Evolutionary conservation across 2,888 invertebrate genomes (phyloP).

Genomic region (Stegophylla sp.): DNA sequence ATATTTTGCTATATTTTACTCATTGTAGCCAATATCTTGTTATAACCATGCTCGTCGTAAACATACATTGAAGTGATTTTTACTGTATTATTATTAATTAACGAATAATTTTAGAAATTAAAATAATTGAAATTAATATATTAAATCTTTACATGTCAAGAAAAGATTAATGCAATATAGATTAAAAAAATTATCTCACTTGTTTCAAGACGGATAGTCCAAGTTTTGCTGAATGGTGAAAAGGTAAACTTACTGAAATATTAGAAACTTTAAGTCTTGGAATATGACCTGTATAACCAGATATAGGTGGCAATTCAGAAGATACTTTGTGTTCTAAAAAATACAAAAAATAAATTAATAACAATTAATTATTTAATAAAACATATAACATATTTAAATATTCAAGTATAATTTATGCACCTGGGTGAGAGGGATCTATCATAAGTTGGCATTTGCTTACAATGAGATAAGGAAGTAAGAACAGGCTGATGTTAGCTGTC

Average conservation of each 20-base stretch:
- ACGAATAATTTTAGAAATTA: not conserved
- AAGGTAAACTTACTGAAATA: slow-evolving; percentile 74
- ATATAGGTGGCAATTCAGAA: slow-evolving; percentile 75
- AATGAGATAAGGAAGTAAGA: no score
- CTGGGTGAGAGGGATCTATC: no score
- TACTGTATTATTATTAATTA: not conserved
- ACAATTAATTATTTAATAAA: slow-evolving; percentile 9
- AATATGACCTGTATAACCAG: slow-evolving; percentile 78
- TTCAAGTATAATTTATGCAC: no score
- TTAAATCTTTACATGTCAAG: not conserved
- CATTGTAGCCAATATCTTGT: no score
- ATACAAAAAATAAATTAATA: slow-evolving; percentile 61
- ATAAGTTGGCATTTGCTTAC: no score
- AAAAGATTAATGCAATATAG: slow-evolving; percentile 63
- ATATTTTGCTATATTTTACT: no score
- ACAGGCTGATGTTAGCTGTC: no score
- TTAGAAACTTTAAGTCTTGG: slow-evolving; percentile 74
- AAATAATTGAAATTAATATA: not conserved
- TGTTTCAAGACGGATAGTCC: slow-evolving; percentile 71
- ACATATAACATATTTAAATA: not conserved
- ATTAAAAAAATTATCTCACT: slow-evolving; percentile 62
- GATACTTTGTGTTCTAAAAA: slow-evolving; percentile 70
- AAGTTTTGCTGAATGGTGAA: slow-evolving; percentile 73
- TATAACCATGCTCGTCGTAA: no score
- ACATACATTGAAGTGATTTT: no score